These are phyloP conservation scores for Beris morrisii DNA, from an alignment of 2,888 invertebrate species.

Conservation along the genomic window DNA sequence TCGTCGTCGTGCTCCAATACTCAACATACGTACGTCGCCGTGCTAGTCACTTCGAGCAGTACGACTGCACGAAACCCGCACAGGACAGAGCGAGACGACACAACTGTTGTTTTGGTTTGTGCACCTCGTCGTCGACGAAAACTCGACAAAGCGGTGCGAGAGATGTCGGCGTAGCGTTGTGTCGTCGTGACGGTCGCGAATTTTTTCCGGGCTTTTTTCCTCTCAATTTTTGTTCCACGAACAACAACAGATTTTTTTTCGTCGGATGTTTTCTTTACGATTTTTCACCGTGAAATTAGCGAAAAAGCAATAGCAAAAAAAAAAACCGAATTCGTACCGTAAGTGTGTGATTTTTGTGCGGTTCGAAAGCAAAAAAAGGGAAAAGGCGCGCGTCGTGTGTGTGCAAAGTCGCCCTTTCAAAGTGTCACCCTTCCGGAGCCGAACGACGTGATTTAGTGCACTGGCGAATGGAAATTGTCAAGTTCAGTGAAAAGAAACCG, in stretches of 20 bases:
- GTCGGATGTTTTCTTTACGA: no score
- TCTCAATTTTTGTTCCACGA: not conserved
- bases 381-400: conserved; percentile 5
- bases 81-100: not conserved
- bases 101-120: conserved; percentile 12
- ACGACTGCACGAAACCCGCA: not conserved
- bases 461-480: not conserved
- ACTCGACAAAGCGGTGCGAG: not conserved
- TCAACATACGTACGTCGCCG: conserved; percentile 22
- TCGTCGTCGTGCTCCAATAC: not conserved
- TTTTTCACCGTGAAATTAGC: conserved; percentile 10
- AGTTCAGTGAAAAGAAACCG: not conserved
- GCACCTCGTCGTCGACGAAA: not conserved
- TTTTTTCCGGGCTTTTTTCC: conserved; percentile 23
- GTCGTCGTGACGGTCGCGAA: conserved; percentile 36
- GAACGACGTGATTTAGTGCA: not conserved
- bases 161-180: conserved; percentile 29
- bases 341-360: conserved; percentile 8
- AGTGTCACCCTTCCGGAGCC: not conserved
- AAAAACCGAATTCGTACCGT: not conserved
- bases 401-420: not conserved
- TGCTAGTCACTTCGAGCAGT: conserved; percentile 15
- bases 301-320: not conserved
- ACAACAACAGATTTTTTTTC: not conserved
- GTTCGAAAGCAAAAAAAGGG: not conserved